phyloP scores from a whole-genome alignment of 2,797 vertebrate genomes.

The Sparus aurata region DNA sequence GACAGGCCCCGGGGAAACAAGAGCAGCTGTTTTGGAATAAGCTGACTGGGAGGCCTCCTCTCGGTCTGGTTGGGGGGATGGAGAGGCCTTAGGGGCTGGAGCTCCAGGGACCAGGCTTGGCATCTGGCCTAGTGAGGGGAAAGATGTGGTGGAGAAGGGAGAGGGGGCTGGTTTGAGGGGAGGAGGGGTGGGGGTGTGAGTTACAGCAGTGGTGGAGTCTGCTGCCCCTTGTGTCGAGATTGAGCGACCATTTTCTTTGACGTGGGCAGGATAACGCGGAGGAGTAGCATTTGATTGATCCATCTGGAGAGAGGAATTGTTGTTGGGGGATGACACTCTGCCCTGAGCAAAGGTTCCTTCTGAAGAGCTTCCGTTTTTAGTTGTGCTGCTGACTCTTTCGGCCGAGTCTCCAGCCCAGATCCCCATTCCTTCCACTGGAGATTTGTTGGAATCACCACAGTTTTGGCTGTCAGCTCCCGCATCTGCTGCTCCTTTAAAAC shows the following conservation, averaged over 20 bases:
- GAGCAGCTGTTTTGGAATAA: constrained; percentile 87
- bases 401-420: constrained; percentile 87
- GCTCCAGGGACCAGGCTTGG: constrained; percentile 85
- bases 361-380: constrained; percentile 78
- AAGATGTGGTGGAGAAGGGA: constrained; percentile 90
- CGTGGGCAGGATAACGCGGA: constrained; percentile 81
- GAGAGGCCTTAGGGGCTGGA: constrained; percentile 78
- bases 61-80: constrained; percentile 83
- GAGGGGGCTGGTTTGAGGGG: constrained; percentile 90
- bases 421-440: constrained; percentile 85
- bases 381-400: constrained; percentile 80
- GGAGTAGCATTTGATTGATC: constrained; percentile 86
- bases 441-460: constrained; percentile 87
- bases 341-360: constrained; percentile 71
- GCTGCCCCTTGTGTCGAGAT: constrained; percentile 90
- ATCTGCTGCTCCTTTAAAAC: constrained; percentile 92
- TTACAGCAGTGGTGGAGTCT: constrained; percentile 77
- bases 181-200: constrained; percentile 84
- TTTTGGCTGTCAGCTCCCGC: constrained; percentile 78
- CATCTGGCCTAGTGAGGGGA: constrained; percentile 89
- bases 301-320: constrained; percentile 81
- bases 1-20: constrained; percentile 87
- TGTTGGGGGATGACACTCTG: constrained; percentile 69
- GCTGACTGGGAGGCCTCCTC: constrained; percentile 82
- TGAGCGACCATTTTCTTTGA: constrained; percentile 96